Evolutionary conservation across 2,888 invertebrate species (phyloP).

Genomic region (Byasa hedistus): DNA sequence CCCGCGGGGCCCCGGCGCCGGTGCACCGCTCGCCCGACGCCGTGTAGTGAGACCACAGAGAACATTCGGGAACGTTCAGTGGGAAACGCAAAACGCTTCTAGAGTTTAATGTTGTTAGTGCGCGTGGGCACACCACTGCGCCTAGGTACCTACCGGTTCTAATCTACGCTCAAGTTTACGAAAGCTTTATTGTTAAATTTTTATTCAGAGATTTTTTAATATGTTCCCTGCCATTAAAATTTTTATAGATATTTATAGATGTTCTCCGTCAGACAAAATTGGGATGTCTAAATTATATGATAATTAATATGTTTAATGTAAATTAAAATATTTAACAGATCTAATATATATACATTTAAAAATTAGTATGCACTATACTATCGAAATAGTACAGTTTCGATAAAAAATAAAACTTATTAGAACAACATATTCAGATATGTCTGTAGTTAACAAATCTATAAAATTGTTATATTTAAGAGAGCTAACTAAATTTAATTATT

Average conservation of each 20-base stretch:
- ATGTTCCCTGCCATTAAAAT: conserved; percentile 66
- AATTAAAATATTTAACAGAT: conserved; percentile 49
- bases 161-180: conserved; percentile 76
- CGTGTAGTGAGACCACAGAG: conserved; percentile 58
- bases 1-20: conserved; percentile 71
- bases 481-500: too few relatives aligned
- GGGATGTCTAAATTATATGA: conserved; percentile 63
- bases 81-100: conserved; percentile 79
- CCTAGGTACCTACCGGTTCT: conserved; percentile 72
- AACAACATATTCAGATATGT: too few relatives aligned
- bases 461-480: too few relatives aligned
- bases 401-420: background rate
- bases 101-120: conserved; percentile 72
- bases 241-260: conserved; percentile 52
- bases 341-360: conserved; percentile 11
- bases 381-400: conserved; percentile 11
- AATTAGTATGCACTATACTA: conserved; percentile 2
- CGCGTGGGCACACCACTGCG: conserved; percentile 67
- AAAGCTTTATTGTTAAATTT: conserved; percentile 76
- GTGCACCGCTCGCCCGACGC: conserved; percentile 44
- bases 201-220: conserved; percentile 70
- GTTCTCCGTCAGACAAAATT: conserved; percentile 57
- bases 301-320: conserved; percentile 70
- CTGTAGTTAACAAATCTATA: too few relatives aligned
- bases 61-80: conserved; percentile 58